Evolutionary conservation across 1,140 invertebrate genomes (phyloP).

Genomic region (Drosophila sp.): DNA sequence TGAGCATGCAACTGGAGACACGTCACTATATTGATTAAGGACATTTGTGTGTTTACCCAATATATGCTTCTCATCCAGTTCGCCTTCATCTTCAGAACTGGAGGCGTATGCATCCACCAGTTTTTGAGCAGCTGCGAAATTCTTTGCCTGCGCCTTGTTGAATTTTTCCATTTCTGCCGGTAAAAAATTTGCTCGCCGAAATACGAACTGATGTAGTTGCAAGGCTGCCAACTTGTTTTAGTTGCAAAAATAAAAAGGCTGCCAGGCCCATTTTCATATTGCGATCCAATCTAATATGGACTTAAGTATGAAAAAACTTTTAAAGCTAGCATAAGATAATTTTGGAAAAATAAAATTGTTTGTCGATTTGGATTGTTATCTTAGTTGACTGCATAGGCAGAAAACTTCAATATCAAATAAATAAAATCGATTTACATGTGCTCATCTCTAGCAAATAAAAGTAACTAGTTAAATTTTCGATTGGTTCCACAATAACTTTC

Average conservation of each 20-base stretch:
- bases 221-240: no score
- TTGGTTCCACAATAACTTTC: slow-evolving; percentile 35
- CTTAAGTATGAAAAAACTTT: no score
- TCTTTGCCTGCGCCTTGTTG: slow-evolving; percentile 85
- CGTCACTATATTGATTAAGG: slow-evolving; percentile 43
- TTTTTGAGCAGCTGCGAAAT: slow-evolving; percentile 87
- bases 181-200: slow-evolving; percentile 8
- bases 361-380: no score
- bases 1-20: slow-evolving; percentile 26
- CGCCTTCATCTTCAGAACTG: slow-evolving; percentile 86
- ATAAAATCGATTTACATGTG: not conserved
- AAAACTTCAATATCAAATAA: no score
- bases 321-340: no score
- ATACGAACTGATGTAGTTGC: no score
- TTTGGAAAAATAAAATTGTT: no score
- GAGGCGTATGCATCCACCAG: slow-evolving; percentile 86
- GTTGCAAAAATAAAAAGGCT: no score
- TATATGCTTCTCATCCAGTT: slow-evolving; percentile 85
- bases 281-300: no score
- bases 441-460: slow-evolving; percentile 18
- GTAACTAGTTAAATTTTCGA: slow-evolving; percentile 29
- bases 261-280: no score
- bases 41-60: slow-evolving; percentile 79
- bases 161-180: slow-evolving; percentile 69
- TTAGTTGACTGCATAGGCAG: no score